Conservation (phyloP, 2,888 invertebrate species). For the Euphydryas editha region DNA sequence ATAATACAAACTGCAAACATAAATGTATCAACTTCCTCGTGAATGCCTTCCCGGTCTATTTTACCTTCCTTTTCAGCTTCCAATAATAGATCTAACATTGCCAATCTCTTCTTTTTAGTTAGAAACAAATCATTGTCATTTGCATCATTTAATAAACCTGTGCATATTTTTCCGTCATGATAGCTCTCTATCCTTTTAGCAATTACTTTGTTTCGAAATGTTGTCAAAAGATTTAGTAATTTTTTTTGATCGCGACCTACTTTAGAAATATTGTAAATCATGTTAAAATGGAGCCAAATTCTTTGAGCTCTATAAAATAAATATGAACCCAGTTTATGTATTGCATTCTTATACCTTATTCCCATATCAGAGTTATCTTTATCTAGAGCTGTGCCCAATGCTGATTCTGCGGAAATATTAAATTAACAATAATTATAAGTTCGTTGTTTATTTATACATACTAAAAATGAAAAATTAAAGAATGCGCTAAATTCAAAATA, state of each 20-base stretch:
- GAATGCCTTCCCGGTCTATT: constrained; percentile 79
- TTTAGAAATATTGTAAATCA: constrained; percentile 74
- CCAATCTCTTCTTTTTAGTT: constrained; percentile 71
- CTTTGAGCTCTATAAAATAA: constrained; percentile 65
- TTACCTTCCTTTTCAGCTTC: constrained; percentile 70
- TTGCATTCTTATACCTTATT: constrained; percentile 78
- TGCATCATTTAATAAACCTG: constrained; percentile 39
- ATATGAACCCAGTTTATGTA: constrained; percentile 69
- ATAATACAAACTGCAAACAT: neutral
- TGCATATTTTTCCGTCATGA: constrained; percentile 7
- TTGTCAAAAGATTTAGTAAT: constrained; percentile 61
- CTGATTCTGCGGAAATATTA: constrained; percentile 82
- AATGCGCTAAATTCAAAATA: too few species aligned
- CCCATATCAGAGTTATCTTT: constrained; percentile 56
- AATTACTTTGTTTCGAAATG: constrained; percentile 72
- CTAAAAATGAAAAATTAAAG: neutral
- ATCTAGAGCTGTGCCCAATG: constrained; percentile 87
- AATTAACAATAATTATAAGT: neutral
- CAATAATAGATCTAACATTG: constrained; percentile 81
- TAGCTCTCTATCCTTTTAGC: constrained; percentile 37
- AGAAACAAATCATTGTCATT: constrained; percentile 27
- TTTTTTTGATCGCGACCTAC: constrained; percentile 73
- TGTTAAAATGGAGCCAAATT: constrained; percentile 78
- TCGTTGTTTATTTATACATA: neutral
- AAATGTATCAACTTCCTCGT: constrained; percentile 60